Percentiles rank a stretch among this genome's conserved stretches.
Evolutionary conservation across 1,140 invertebrate species (phyloP).

Genomic region (Melanaphis sacchari): DNA sequence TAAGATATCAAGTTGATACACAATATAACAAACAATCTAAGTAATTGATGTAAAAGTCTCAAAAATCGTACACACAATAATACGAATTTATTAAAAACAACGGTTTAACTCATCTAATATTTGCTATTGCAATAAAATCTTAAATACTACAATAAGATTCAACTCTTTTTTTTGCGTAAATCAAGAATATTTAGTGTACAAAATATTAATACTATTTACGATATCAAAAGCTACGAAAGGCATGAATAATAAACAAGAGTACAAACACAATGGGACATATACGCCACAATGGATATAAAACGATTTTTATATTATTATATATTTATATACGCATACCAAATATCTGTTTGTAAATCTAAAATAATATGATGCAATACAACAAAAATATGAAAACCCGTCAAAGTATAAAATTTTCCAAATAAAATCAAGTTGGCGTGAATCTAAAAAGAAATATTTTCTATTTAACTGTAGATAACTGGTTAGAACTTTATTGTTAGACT

Average conservation of each 20-base stretch:
- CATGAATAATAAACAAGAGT: neutral
- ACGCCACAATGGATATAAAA: neutral
- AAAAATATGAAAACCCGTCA: neutral
- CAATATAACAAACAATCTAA: neutral
- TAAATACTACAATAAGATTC: neutral
- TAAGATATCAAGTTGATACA: neutral
- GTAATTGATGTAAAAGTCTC: neutral
- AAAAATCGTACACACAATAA: neutral
- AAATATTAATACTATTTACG: neutral
- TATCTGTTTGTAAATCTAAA: neutral
- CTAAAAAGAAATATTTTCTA: neutral
- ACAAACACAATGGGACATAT: neutral
- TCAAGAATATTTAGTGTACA: neutral
- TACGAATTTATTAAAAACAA: neutral
- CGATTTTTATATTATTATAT: neutral
- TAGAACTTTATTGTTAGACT: too few relatives aligned
- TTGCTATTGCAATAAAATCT: neutral
- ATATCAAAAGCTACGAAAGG: neutral
- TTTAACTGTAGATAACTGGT: neutral
- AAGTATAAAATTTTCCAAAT: neutral
- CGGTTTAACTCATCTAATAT: neutral
- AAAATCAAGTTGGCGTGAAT: neutral
- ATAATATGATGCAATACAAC: neutral
- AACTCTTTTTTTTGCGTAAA: neutral
- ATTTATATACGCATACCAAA: neutral